Conservation (phyloP, 2,797 vertebrate genomes). For the Melanotaenia pygmaea region DNA sequence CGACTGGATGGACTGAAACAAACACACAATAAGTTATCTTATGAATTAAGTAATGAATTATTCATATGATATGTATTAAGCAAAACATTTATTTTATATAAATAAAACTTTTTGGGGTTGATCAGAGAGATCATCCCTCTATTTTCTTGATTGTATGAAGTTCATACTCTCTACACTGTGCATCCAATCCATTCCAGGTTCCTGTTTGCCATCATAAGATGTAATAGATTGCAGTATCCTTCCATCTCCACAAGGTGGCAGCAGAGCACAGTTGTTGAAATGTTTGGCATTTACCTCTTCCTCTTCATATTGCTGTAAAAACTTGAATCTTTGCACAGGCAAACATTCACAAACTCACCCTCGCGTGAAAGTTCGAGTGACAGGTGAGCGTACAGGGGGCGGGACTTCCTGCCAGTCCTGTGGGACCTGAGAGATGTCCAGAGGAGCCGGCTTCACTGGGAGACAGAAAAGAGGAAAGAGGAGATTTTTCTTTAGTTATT, state of each 20-base stretch:
- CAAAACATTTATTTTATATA: background rate
- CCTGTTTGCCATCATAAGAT: background rate
- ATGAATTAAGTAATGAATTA: background rate
- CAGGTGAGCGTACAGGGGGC: conserved; percentile 90
- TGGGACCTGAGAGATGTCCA: conserved; percentile 86
- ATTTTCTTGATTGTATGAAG: background rate
- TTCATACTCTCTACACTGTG: background rate
- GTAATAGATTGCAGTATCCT: background rate
- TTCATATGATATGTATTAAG: background rate
- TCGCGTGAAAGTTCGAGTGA: conserved; percentile 92
- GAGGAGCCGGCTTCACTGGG: conserved; percentile 89
- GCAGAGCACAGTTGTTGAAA: background rate
- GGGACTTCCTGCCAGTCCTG: conserved; percentile 92
- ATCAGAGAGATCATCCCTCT: background rate
- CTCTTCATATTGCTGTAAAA: background rate
- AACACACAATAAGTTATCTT: conserved; percentile 13
- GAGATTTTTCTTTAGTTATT: background rate
- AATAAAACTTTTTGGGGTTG: background rate
- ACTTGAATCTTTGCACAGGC: background rate
- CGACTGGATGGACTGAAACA: conserved; percentile 52
- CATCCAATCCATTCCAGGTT: background rate
- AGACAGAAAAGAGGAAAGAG: background rate
- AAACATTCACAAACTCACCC: conserved; percentile 56
- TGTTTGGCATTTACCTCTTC: conserved; percentile 4
- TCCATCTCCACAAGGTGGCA: background rate